Evolutionary conservation across 1,140 invertebrate genomes (phyloP).

Genomic region (Lordiphosa clarofinis): DNA sequence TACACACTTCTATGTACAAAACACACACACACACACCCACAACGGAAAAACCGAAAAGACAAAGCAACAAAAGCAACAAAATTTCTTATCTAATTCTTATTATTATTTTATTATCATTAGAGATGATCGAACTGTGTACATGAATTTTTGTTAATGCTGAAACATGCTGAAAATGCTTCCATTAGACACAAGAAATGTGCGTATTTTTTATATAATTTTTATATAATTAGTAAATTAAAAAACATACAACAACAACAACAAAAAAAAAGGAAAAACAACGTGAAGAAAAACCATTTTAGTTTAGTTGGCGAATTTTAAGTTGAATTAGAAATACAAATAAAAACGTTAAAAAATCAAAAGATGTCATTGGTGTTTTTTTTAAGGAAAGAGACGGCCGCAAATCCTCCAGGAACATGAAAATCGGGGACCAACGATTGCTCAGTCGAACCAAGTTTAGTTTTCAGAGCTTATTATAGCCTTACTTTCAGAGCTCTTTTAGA

Average conservation of each 20-base stretch:
- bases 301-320: constrained; percentile 66
- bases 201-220: constrained; percentile 60
- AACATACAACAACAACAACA: constrained; percentile 6
- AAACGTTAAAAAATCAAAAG: constrained; percentile 67
- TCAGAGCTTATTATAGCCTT: too few species aligned
- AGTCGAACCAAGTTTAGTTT: too few species aligned
- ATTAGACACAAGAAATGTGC: constrained; percentile 62
- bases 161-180: constrained; percentile 70
- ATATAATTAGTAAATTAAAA: constrained; percentile 48
- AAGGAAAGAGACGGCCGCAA: neutral
- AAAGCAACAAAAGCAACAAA: constrained; percentile 28
- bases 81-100: constrained; percentile 10
- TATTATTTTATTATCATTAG: constrained; percentile 3
- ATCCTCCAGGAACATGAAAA: too few species aligned
- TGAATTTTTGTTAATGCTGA: constrained; percentile 65
- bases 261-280: too few species aligned
- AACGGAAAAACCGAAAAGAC: constrained; percentile 49
- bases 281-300: constrained; percentile 61
- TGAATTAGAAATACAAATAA: constrained; percentile 55
- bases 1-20: constrained; percentile 50
- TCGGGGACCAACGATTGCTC: too few species aligned
- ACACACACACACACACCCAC: constrained; percentile 14
- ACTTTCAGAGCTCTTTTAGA: too few species aligned
- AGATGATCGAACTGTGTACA: constrained; percentile 57
- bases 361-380: constrained; percentile 9